Evolutionary conservation across 2,113 vertebrate species (phyloP).

Genomic region (Ctenomys sociabilis): DNA sequence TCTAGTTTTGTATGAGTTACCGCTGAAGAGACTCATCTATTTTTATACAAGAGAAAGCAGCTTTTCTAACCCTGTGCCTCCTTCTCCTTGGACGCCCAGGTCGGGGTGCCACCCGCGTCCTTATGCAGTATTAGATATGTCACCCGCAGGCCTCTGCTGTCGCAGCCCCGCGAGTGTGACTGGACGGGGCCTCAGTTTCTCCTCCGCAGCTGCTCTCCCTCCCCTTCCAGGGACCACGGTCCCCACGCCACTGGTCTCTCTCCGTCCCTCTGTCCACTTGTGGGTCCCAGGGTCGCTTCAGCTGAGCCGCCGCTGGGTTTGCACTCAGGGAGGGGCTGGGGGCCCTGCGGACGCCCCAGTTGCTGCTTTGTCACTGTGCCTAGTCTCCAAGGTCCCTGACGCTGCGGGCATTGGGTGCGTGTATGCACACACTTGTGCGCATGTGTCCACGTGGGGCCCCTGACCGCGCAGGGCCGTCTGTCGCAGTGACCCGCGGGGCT

Average conservation of each 20-base stretch:
- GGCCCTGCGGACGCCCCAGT: not conserved
- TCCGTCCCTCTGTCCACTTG: not conserved
- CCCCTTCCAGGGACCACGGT: not conserved
- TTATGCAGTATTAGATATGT: conserved; percentile 74
- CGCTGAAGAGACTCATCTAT: conserved; percentile 83
- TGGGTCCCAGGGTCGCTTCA: not conserved
- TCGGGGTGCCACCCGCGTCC: conserved; percentile 50
- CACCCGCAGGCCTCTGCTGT: conserved; percentile 29
- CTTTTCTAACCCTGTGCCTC: conserved; percentile 83
- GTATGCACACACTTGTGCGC: not conserved
- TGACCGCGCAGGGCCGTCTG: too few species aligned
- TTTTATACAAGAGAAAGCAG: conserved; percentile 82
- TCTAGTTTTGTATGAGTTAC: conserved; percentile 82
- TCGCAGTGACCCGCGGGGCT: accelerated
- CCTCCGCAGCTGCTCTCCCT: conserved; percentile 55
- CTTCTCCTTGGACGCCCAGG: conserved; percentile 71
- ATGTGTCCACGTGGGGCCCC: too few species aligned
- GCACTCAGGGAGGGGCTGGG: conserved; percentile 63
- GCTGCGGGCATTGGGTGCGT: not conserved
- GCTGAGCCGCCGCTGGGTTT: not conserved
- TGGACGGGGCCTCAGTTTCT: not conserved
- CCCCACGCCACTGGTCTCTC: not conserved
- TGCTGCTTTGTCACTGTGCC: conserved; percentile 81
- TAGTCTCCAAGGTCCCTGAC: conserved; percentile 31
- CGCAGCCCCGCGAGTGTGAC: not conserved